Evolutionary conservation across 2,888 invertebrate species (phyloP), one percentile per base, ranked within the genome.

Genomic region (Scaptomyza polygonia): DNA sequence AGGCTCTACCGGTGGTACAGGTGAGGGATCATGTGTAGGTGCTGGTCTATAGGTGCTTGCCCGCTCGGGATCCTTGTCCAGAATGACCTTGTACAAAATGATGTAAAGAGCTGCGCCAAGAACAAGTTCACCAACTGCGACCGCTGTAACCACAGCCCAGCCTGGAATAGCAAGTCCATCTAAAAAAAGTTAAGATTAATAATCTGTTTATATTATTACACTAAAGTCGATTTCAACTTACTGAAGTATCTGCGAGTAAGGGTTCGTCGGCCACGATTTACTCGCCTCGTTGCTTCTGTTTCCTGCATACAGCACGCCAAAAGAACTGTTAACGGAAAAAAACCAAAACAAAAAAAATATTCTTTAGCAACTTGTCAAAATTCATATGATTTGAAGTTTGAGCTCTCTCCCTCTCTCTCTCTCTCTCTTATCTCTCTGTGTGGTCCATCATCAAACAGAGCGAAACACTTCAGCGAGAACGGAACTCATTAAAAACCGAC

Each of bases 241-340:
- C 96, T 93, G 89, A 95, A 95, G 89, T 96, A 96, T 65, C 93
- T 94, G 69, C 96, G 93, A 3, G 95, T 96, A 86, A 96, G 93
- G 11, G 96, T 95, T 92, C 95, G 95, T 72, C 96, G 93, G 56
- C 96, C 96, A 84, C 95, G 93, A 42, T 96, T 93, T 86, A 97
- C 96, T 90, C 95, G 96, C 83, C 96, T 93, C 85, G 96, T 93
- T 11, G 94, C 96, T 90, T 96, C 96, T 25, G 94, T 93, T 92
- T 96, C 95, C 86, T 94, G 94, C 75, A 95, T 93, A 47, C 95
- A 92, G 34, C 94, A 93, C 67, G 95, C 93, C 84, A 96, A 89
- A 61, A 96, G 92, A 86, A 95, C 95, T 95, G 64, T 43, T 57
- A 25, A 53, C 34, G 44, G 40, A 54, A 43, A 40, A 48, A 25